phyloP scores from a whole-genome alignment of 2,888 invertebrate genomes.

The Oscheius myriophilus region DNA sequence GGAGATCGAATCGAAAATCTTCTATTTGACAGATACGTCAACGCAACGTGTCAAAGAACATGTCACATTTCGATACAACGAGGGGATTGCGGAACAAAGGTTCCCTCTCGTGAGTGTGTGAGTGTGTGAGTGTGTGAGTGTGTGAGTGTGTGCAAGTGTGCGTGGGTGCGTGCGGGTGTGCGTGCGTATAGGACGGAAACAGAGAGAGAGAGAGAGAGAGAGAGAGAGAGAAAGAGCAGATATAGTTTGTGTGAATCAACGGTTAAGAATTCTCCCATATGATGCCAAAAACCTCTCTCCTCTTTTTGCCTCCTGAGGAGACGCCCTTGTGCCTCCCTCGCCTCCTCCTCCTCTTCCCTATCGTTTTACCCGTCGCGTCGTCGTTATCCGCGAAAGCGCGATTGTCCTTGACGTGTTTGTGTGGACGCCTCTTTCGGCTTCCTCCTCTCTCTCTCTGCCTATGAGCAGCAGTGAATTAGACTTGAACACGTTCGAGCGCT shows the following conservation, averaged over 20 bases:
- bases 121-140: too few relatives aligned
- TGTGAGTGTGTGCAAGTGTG: too few relatives aligned
- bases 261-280: neutral
- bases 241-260: neutral
- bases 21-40: too few relatives aligned
- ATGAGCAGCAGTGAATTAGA: slow-evolving; percentile 13
- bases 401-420: slow-evolving; percentile 23
- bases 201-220: neutral
- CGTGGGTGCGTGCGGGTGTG: too few relatives aligned
- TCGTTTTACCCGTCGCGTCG: neutral
- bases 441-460: neutral
- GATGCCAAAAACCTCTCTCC: slow-evolving; percentile 4
- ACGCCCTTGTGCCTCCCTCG: neutral
- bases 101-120: too few relatives aligned
- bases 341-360: neutral
- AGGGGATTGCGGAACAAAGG: too few relatives aligned
- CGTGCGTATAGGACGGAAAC: too few relatives aligned
- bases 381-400: neutral
- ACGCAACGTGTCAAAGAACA: too few relatives aligned
- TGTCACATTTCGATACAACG: too few relatives aligned
- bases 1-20: too few relatives aligned
- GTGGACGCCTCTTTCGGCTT: neutral
- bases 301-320: neutral
- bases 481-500: slow-evolving; percentile 19
- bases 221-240: neutral